phyloP scores from a whole-genome alignment of 2,113 vertebrate species.

The Girardinichthys multiradiatus region DNA sequence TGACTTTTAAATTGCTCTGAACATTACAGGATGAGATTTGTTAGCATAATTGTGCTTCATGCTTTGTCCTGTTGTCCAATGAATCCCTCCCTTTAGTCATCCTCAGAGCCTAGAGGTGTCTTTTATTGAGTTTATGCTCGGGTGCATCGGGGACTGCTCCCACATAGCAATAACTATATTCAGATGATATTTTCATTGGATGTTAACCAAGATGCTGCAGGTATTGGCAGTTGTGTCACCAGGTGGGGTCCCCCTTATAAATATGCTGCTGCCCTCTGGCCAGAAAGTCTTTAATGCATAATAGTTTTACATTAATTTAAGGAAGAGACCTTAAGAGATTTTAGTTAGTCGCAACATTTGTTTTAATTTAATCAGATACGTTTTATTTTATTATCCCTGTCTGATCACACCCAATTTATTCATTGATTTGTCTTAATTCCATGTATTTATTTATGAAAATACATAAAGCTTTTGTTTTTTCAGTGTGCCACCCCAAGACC shows the following conservation, averaged over 20 bases:
- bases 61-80: constrained; percentile 39
- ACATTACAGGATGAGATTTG: constrained; percentile 70
- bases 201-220: constrained; percentile 5
- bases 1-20: constrained; percentile 62
- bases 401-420: no score
- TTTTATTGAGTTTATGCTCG: constrained; percentile 24
- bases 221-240: background rate
- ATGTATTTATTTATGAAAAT: no score
- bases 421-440: no score
- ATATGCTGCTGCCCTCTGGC: constrained; percentile 16
- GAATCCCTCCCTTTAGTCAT: constrained; percentile 53
- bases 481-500: no score
- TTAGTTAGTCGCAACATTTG: no score
- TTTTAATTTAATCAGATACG: no score
- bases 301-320: no score
- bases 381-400: no score
- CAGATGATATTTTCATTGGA: background rate
- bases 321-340: no score
- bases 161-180: background rate
- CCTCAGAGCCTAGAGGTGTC: constrained; percentile 1
- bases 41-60: constrained; percentile 65
- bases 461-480: no score
- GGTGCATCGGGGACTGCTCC: background rate
- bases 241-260: no score
- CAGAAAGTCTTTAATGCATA: no score